Conservation (phyloP, 2,888 invertebrate genomes). For the Agrochola macilenta region DNA sequence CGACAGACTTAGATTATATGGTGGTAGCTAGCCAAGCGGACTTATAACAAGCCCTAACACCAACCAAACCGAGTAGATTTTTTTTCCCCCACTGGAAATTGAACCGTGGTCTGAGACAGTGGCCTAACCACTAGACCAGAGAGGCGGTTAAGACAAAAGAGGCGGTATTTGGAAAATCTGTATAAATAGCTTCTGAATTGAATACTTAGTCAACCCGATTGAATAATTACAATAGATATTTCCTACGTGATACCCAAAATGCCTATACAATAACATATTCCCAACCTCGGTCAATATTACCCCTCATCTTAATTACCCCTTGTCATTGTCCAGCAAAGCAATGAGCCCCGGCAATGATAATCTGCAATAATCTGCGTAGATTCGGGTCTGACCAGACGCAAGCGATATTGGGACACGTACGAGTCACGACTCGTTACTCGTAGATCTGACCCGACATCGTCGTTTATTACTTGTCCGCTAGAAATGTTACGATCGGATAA, state of each 20-base stretch:
- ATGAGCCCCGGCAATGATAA: conserved; percentile 33
- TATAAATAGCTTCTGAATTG: background rate
- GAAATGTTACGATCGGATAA: conserved; percentile 42
- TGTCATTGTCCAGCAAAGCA: conserved; percentile 35
- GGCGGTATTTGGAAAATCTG: background rate
- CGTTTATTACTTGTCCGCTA: conserved; percentile 55
- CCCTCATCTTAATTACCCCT: conserved; percentile 38
- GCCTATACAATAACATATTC: background rate
- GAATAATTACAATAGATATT: background rate
- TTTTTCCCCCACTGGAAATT: too few species aligned
- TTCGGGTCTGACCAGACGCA: conserved; percentile 59
- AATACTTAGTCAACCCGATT: background rate
- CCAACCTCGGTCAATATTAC: conserved; percentile 25
- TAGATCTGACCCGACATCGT: conserved; percentile 40
- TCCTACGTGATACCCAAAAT: conserved; percentile 4
- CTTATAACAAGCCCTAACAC: too few species aligned
- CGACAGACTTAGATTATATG: too few species aligned
- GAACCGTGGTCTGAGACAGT: too few species aligned
- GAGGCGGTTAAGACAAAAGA: too few species aligned
- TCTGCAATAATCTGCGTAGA: conserved; percentile 56
- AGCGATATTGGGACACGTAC: conserved; percentile 59
- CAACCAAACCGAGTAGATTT: too few species aligned
- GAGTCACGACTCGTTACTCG: conserved; percentile 45
- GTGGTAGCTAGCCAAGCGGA: too few species aligned
- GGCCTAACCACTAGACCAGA: too few species aligned